Percentiles rank a stretch among this genome's conserved stretches.
These are phyloP conservation scores for human (Homo sapiens) DNA, from an alignment of 2,113 vertebrate species.

Conservation along the genomic window DNA sequence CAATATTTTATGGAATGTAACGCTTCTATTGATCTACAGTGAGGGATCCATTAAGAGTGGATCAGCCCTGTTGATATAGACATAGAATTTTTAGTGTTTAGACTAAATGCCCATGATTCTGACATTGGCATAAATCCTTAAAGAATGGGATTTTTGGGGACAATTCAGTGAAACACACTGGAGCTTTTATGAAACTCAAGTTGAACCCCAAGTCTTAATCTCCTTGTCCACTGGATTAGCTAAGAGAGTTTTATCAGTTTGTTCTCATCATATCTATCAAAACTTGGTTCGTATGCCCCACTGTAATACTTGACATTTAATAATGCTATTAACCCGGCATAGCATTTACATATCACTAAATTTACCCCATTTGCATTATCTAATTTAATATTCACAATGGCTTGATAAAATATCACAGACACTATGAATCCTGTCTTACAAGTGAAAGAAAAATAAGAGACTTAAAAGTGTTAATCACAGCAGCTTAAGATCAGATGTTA, in stretches of 20 bases:
- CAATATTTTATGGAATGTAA: conserved; percentile 55
- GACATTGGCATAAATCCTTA: neutral
- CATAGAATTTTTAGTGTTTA: neutral
- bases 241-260: neutral
- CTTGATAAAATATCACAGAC: neutral
- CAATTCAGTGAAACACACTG: neutral
- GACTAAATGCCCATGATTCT: neutral
- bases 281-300: neutral
- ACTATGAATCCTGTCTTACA: conserved; percentile 1
- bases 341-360: neutral
- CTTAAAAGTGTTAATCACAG: neutral
- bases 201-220: conserved; percentile 4
- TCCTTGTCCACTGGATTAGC: neutral
- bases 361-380: neutral
- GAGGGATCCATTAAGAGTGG: conserved; percentile 6
- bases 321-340: neutral
- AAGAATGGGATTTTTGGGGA: neutral
- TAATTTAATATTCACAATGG: conserved; percentile 3
- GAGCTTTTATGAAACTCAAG: conserved; percentile 1
- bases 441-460: neutral
- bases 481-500: neutral
- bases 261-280: conserved; percentile 19
- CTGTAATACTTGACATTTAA: neutral
- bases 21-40: conserved; percentile 32
- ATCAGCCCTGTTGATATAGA: neutral